Conservation (phyloP, 2,113 vertebrate species). For the Sialia sialis region DNA sequence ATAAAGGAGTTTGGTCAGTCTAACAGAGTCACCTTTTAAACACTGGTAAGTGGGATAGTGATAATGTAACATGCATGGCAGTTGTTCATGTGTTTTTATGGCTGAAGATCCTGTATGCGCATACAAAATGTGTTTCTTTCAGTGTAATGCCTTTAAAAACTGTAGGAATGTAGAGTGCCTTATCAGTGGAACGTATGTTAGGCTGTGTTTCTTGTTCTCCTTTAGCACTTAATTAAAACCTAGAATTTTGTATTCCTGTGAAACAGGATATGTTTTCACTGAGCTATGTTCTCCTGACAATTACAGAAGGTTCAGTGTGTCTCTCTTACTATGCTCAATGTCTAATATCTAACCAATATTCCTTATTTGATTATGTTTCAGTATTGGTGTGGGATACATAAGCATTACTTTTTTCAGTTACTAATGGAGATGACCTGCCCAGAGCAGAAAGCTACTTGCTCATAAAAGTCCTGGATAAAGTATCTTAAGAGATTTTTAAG, state of each 20-base stretch:
- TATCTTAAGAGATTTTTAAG: neutral
- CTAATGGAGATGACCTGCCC: neutral
- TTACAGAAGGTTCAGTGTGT: neutral
- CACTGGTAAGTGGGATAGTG: neutral
- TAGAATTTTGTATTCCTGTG: neutral
- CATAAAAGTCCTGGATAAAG: neutral
- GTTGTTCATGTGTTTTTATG: neutral
- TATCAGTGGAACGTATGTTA: neutral
- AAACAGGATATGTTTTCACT: neutral
- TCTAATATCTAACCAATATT: neutral
- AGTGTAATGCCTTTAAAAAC: neutral
- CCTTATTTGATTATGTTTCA: slow-evolving; percentile 20
- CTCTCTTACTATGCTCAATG: neutral
- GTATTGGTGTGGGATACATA: neutral
- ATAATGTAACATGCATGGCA: neutral
- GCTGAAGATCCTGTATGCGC: neutral
- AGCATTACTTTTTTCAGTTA: neutral
- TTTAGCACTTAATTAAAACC: neutral
- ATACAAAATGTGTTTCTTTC: neutral
- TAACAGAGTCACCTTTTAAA: slow-evolving; percentile 34
- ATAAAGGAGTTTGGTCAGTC: slow-evolving; percentile 30
- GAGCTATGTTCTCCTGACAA: neutral
- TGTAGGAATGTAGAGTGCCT: neutral
- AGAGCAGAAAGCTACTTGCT: neutral
- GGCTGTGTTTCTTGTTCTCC: neutral